Evolutionary conservation across 2,797 vertebrate genomes (phyloP).

Genomic region (Sternarchorhynchus goeldii): DNA sequence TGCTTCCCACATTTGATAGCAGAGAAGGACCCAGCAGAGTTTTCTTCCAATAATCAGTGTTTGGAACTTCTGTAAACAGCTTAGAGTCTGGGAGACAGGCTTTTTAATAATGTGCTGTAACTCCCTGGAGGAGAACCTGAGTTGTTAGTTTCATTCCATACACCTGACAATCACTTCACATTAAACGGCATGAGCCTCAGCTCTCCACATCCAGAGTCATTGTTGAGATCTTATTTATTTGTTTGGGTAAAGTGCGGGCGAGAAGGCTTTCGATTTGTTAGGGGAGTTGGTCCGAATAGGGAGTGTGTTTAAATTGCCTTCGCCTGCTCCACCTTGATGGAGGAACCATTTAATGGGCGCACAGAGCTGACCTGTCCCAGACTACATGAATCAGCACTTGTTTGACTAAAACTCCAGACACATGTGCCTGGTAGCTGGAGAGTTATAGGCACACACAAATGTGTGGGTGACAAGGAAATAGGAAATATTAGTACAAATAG

Average conservation of each 20-base stretch:
- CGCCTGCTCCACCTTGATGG: slow-evolving; percentile 41
- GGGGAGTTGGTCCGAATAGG: slow-evolving; percentile 38
- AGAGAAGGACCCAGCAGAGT: slow-evolving; percentile 41
- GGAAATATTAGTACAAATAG: slow-evolving; percentile 14
- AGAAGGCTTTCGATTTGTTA: slow-evolving; percentile 48
- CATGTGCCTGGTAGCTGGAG: slow-evolving; percentile 8
- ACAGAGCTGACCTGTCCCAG: slow-evolving; percentile 37
- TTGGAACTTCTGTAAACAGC: slow-evolving; percentile 46
- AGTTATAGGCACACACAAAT: background rate
- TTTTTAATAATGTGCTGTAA: slow-evolving; percentile 58
- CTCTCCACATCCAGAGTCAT: slow-evolving; percentile 44
- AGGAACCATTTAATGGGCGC: slow-evolving; percentile 49
- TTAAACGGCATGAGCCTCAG: slow-evolving; percentile 44
- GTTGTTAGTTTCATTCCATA: slow-evolving; percentile 54
- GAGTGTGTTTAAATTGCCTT: slow-evolving; percentile 45
- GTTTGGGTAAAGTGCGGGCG: slow-evolving; percentile 40
- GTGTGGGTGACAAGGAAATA: slow-evolving; percentile 27
- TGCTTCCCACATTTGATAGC: slow-evolving; percentile 38
- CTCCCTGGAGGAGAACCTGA: slow-evolving; percentile 52
- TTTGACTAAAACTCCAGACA: slow-evolving; percentile 44
- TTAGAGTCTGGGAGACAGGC: slow-evolving; percentile 48
- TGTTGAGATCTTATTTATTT: slow-evolving; percentile 52
- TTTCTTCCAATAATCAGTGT: slow-evolving; percentile 48
- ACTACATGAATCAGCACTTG: slow-evolving; percentile 54
- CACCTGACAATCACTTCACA: slow-evolving; percentile 52